A percentile compares a stretch with the other conserved stretches of the same genome.
Conservation (phyloP, 1,140 invertebrate genomes). For the Dreissena rostriformis region DNA sequence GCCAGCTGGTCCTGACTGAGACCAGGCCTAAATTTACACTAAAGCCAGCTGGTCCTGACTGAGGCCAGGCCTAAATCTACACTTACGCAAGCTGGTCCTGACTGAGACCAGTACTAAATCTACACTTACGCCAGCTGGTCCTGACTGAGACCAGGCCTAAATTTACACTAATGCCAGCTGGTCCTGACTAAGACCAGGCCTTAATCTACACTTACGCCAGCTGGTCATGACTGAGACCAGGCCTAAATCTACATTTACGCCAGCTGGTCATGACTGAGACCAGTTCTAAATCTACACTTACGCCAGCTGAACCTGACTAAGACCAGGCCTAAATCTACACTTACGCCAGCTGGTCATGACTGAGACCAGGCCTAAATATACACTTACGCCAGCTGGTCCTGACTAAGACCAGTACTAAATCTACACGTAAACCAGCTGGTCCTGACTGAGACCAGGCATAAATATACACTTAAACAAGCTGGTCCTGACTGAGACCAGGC, state of each 20-base stretch:
- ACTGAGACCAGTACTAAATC: slow-evolving; percentile 76
- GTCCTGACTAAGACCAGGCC: slow-evolving; percentile 61
- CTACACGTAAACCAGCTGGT: no score
- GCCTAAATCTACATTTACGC: no score
- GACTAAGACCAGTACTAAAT: no score
- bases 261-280: background rate
- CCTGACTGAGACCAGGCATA: slow-evolving; percentile 75
- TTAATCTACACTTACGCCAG: no score
- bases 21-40: no score
- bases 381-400: slow-evolving; percentile 95
- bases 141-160: no score
- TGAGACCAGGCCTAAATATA: slow-evolving; percentile 77
- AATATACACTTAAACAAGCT: slow-evolving; percentile 94
- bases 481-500: slow-evolving; percentile 93
- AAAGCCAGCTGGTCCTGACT: slow-evolving; percentile 94
- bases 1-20: background rate
- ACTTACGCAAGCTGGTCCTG: no score
- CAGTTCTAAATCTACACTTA: no score
- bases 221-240: slow-evolving; percentile 93
- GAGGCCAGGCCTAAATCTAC: no score
- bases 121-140: slow-evolving; percentile 96
- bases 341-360: background rate
- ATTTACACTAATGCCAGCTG: no score
- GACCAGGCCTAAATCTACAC: no score
- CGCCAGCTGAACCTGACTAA: slow-evolving; percentile 93